Conservation (phyloP, 1,140 invertebrate genomes). For the Conus ventricosus region DNA sequence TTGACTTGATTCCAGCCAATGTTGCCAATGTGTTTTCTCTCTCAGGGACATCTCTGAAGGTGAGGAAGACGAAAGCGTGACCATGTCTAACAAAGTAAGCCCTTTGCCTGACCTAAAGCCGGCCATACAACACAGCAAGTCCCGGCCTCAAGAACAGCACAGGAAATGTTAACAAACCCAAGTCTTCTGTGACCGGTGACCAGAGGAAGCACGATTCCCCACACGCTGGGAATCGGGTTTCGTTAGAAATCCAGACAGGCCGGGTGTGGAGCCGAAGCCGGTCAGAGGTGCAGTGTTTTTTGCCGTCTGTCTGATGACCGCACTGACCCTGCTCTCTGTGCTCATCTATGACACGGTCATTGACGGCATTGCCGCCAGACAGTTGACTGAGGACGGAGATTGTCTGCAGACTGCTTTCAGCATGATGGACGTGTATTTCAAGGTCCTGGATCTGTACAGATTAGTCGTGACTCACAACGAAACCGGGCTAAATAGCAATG, state of each 20-base stretch:
- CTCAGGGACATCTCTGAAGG: too few relatives aligned
- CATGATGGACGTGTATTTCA: not conserved
- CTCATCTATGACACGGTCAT: constrained; percentile 15
- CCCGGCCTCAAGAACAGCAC: not conserved
- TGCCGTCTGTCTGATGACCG: not conserved
- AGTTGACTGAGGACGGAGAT: not conserved
- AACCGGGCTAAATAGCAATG: not conserved
- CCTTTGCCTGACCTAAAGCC: not conserved
- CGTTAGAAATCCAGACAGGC: not conserved
- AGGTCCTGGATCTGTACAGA: not conserved
- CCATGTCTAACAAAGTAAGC: not conserved
- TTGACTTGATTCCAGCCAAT: too few relatives aligned
- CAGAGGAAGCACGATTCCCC: not conserved
- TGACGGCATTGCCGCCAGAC: not conserved
- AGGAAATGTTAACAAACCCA: too few relatives aligned
- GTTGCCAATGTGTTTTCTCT: too few relatives aligned
- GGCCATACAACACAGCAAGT: not conserved
- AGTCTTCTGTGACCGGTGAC: too few relatives aligned
- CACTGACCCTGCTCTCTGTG: not conserved
- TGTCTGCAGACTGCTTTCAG: not conserved
- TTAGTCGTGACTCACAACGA: not conserved
- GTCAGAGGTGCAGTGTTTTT: not conserved
- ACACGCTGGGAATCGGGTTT: not conserved
- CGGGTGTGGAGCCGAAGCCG: not conserved
- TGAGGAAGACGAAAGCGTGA: not conserved